Evolutionary conservation across 2,888 invertebrate genomes (phyloP).

Genomic region (Acronicta leporina): DNA sequence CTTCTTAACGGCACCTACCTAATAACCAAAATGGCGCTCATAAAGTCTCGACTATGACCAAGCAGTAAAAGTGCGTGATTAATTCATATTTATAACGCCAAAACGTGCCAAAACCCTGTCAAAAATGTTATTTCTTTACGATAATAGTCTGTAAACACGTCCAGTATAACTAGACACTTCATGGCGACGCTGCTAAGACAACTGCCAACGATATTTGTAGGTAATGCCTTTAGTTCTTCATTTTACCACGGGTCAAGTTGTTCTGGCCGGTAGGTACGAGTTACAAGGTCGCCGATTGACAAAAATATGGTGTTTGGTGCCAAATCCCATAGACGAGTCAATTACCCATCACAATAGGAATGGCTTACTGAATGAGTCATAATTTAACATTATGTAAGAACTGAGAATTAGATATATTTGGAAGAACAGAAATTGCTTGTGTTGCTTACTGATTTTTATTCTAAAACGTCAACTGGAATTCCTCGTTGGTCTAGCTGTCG

Average conservation of each 20-base stretch:
- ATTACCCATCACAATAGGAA: slow-evolving; percentile 16
- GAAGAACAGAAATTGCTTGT: not conserved
- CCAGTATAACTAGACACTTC: slow-evolving; percentile 6
- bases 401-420: too few relatives aligned
- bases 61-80: slow-evolving; percentile 46
- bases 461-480: too few relatives aligned
- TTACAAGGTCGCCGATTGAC: slow-evolving; percentile 47
- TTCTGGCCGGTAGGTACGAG: not conserved
- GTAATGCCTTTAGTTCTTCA: too few relatives aligned
- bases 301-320: slow-evolving; percentile 42
- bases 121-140: slow-evolving; percentile 32
- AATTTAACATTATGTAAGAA: slow-evolving; percentile 17
- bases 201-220: too few relatives aligned
- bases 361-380: slow-evolving; percentile 12
- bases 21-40: slow-evolving; percentile 11
- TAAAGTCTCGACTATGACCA: slow-evolving; percentile 17
- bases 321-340: slow-evolving; percentile 34
- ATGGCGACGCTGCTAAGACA: not conserved
- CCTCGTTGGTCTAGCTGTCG: too few relatives aligned
- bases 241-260: too few relatives aligned
- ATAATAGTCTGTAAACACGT: slow-evolving; percentile 21
- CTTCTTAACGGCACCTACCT: not conserved
- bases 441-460: too few relatives aligned
- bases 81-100: slow-evolving; percentile 52
- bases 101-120: slow-evolving; percentile 49